phyloP scores from a whole-genome alignment of 2,113 vertebrate genomes.

The Gyps fulvus region DNA sequence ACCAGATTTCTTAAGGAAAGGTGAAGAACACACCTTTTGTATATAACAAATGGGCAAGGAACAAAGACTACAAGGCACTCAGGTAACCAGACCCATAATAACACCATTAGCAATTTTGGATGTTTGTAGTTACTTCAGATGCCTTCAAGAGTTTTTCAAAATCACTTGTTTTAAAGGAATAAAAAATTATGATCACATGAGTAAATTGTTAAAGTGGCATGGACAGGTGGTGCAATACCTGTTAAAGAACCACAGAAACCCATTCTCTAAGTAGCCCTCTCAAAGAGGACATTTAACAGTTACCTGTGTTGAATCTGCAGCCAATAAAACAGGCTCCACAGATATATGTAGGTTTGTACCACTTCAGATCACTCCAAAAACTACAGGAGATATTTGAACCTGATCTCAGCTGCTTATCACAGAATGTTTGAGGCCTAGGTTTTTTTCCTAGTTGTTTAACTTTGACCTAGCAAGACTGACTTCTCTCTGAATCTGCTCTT shows the following conservation, averaged over 20 bases:
- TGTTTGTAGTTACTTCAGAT: neutral
- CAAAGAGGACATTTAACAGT: neutral
- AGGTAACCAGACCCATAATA: neutral
- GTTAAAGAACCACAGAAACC: neutral
- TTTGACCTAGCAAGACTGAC: neutral
- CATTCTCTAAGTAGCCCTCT: neutral
- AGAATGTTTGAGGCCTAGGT: neutral
- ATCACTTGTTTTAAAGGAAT: neutral
- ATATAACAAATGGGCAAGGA: neutral
- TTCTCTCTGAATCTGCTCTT: neutral
- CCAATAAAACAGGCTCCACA: neutral
- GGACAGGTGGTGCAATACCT: neutral
- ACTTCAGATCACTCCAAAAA: neutral
- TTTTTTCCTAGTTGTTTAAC: neutral
- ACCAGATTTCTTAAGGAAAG: neutral
- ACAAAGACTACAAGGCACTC: neutral
- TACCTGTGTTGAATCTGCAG: neutral
- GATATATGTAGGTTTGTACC: neutral
- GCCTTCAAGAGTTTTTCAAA: neutral
- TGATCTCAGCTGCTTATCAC: neutral
- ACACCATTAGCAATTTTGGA: neutral
- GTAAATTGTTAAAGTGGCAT: neutral
- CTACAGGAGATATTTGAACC: neutral
- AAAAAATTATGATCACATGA: neutral
- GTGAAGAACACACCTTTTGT: neutral